phyloP scores from a whole-genome alignment of 2,888 invertebrate species.

The Pelosia muscerda region DNA sequence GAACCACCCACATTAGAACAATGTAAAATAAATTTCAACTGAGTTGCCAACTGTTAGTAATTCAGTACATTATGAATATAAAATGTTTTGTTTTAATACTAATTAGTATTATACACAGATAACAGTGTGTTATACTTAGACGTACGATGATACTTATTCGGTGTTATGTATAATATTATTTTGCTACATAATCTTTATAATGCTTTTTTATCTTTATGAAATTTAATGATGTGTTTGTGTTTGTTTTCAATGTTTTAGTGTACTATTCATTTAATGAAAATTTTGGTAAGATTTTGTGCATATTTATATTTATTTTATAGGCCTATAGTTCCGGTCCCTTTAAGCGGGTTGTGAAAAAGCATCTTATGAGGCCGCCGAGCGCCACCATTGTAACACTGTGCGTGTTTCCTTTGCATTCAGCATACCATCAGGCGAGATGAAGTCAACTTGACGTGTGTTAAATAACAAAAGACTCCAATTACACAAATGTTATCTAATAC shows the following conservation, averaged over 20 bases:
- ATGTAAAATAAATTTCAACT: constrained; percentile 60
- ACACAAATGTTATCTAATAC: no score
- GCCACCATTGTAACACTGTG: no score
- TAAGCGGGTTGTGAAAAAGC: no score
- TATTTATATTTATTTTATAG: no score
- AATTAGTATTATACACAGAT: neutral
- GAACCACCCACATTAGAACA: constrained; percentile 63
- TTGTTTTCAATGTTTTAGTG: neutral
- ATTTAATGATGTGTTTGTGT: neutral
- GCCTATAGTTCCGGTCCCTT: no score
- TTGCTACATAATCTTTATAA: neutral
- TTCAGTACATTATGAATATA: constrained; percentile 33
- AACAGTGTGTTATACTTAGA: neutral
- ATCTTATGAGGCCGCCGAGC: no score
- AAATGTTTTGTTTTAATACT: neutral
- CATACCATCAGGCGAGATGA: no score
- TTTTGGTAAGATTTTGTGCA: neutral
- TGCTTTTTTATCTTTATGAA: neutral
- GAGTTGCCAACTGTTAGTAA: constrained; percentile 45
- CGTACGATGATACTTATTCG: neutral
- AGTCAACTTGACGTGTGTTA: no score
- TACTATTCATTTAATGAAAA: neutral
- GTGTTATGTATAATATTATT: neutral
- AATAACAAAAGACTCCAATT: no score
- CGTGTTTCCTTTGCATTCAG: no score